Base-by-base conservation (phyloP, 1,140 invertebrate genomes). In the Maconellicoccus hirsutus region DNA sequence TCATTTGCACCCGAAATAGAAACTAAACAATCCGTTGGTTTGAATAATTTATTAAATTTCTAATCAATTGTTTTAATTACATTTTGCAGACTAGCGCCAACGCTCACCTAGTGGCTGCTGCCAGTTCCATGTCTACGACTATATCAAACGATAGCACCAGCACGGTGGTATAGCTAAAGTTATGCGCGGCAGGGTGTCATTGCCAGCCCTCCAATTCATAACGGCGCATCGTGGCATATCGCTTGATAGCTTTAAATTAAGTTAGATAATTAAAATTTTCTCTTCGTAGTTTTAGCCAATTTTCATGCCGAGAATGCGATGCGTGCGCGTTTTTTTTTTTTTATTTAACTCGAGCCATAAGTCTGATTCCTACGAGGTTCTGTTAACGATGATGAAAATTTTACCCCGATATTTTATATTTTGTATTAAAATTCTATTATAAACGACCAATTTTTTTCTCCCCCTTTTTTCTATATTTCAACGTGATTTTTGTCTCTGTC, bases 21-120 rank as follows among this genome's bases (percentile, higher is more conserved):
- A 33, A 33, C 3, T 33, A 33, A 6, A 3, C 29, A 33, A 33
- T 12, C 12, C 29, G 29, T 12, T 33, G 12, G 29, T 33, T 33
- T 33, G 29, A 33, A 33, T 33, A 33, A 33, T 33, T 33, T 33
- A 33, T 33, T 33, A 33, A 33, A 33, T 6, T n/a, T 33, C 29
- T 33, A 33, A 33, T 33, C 29, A 33, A 33, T 33, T 33, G 29
- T 33, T 33, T 33, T 33, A 33, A 33, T 33, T 33, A 33, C 29
- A 12, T 33, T 33, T 72, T 72, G 12, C 70, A 72, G 72, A 72
- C 72, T 39, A 72, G 70, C 19, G 10, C 63, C 12, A 72, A 72
- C 61, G 69, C 72, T 14, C 72, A 72, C 70, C 70, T 72, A 1
- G 72, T 70, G 0, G 63, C 72, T 12, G 70, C 70, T 21, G 23